A percentile compares a stretch with the other conserved stretches of the same genome.
Conservation (phyloP, 2,113 vertebrate species). For the Passerina amoena region DNA sequence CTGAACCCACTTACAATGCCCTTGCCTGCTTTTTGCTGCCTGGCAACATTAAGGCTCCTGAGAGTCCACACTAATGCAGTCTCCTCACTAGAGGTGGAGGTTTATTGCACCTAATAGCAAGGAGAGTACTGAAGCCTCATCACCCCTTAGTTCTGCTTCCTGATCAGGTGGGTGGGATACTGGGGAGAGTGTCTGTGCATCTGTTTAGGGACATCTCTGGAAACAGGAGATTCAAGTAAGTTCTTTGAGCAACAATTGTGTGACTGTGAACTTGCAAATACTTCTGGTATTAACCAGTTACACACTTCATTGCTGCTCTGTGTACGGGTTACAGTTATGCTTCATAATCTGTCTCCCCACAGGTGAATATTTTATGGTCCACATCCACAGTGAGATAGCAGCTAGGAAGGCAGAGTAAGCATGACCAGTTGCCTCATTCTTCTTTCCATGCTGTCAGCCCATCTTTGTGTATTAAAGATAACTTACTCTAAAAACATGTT, state of each 20-base stretch:
- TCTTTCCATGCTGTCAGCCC: not conserved
- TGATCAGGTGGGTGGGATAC: accelerated
- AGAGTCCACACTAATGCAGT: not conserved
- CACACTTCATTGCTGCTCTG: not conserved
- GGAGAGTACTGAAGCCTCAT: not conserved
- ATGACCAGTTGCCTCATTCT: not conserved
- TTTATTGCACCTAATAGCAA: not conserved
- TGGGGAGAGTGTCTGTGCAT: not conserved
- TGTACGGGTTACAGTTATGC: not conserved
- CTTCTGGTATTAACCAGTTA: not conserved
- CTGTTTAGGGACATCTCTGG: not conserved
- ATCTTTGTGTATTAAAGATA: not conserved
- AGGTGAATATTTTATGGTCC: not conserved
- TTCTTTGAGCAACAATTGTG: not conserved
- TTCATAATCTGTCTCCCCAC: not conserved
- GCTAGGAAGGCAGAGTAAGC: not conserved
- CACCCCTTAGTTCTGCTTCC: not conserved
- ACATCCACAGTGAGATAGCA: not conserved
- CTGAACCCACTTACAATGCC: not conserved
- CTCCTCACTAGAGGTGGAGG: not conserved
- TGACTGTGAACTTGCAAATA: not conserved
- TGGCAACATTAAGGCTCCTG: not conserved
- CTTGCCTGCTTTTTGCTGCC: not conserved
- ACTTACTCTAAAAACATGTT: not conserved
- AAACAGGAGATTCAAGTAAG: not conserved